These are phyloP conservation scores for Meloidogyne chitwoodi DNA, from an alignment of 1,140 invertebrate genomes.

Conservation along the genomic window DNA sequence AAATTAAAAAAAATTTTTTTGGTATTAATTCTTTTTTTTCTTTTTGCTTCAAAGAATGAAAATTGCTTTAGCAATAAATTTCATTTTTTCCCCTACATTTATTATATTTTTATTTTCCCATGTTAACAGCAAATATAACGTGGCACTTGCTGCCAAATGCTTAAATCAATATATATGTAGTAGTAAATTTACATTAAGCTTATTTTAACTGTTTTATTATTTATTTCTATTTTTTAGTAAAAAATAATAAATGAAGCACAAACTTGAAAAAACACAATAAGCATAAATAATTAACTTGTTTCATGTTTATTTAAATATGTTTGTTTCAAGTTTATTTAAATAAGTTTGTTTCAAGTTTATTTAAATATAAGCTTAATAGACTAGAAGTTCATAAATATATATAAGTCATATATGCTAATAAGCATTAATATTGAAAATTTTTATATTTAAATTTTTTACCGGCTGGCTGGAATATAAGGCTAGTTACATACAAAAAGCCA, in stretches of 20 bases:
- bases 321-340: background rate
- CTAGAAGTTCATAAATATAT: no score
- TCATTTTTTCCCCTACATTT: background rate
- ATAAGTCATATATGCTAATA: no score
- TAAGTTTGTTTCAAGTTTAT: background rate
- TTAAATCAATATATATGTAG: background rate
- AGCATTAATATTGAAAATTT: no score
- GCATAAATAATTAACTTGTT: background rate
- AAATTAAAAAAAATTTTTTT: background rate
- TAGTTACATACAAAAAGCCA: background rate
- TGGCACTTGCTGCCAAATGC: background rate
- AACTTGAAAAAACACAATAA: no score
- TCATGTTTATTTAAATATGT: no score
- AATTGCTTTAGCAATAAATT: background rate
- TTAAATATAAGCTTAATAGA: background rate
- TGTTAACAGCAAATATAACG: background rate
- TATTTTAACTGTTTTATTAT: background rate
- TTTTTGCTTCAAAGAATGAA: background rate
- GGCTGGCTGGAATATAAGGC: background rate
- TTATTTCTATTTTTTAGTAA: background rate
- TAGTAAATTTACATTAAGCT: background rate
- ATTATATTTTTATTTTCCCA: background rate
- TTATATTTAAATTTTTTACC: background rate
- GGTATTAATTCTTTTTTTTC: no score
- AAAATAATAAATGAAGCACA: background rate